Base-by-base conservation (phyloP, 2,113 vertebrate genomes). In the Rhegmatorhina hoffmannsi region DNA sequence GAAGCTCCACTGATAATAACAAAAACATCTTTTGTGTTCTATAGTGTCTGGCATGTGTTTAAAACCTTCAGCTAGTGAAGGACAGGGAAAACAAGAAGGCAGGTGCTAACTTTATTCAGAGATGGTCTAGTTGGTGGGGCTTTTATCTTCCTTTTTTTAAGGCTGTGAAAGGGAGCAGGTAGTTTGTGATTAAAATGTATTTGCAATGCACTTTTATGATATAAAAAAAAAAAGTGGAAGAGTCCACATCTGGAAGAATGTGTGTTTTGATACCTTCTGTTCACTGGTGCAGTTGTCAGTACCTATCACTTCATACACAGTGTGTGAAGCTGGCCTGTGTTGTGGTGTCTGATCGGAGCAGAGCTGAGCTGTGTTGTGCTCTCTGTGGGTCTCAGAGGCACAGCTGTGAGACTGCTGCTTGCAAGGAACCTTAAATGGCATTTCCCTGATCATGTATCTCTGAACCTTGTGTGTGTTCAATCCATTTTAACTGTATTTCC, bases 31-130 rank as follows among this genome's bases (percentile, higher is more conserved):
- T 56, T 33, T 53, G 24, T 77, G 23, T 82, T 70, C 38, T 72
- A 0, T 34, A 26, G 26, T 43, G 49, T 23, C 60, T 72, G 26
- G 16, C 26, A 3, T 5, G 2, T 20, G n/a, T 31, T 6, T 46
- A 55, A 66, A 92, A 56, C 28, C 80, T 84, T 40, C 34, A 55
- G 10, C 9, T 43, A 12, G 20, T 31, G 13, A 63, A 69, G 53
- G 79, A 33, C 34, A 36, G 67, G 56, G 76, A 19, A 52, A 86
- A 53, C 19, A 76, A 73, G 80, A 40, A n/a, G 24, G 7, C 7
- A 2, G 9, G 66, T 10, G 19, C 44, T 68, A 24, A 40, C 24
- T 38, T 63, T 49, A 28, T 33, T 86, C 47, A 66, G n/a, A 69
- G 56, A 28, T 84, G 69, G 43, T 62, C 25, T 72, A 0, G 15